Percentiles rank a stretch among this genome's conserved stretches.
Evolutionary conservation across 1,140 invertebrate genomes (phyloP).

Genomic region (Aphaenogaster ashmeadi): DNA sequence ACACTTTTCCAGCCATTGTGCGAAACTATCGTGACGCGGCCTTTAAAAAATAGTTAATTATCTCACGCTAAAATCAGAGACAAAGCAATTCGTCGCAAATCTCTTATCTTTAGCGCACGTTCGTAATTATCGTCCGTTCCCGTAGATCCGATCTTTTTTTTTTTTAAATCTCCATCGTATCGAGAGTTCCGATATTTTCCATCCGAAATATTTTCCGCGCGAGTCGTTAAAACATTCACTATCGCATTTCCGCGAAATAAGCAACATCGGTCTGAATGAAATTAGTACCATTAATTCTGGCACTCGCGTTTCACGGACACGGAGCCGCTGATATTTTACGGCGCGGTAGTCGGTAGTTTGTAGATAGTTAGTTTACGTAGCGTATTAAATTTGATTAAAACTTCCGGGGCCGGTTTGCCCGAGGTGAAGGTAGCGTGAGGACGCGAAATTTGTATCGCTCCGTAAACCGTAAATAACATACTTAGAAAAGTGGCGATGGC

Average conservation of each 20-base stretch:
- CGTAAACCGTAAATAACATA: conserved; percentile 27
- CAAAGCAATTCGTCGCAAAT: not conserved
- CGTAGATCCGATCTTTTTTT: not conserved
- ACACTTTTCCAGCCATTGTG: conserved; percentile 49
- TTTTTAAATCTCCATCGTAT: not conserved
- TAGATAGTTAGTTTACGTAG: conserved; percentile 54
- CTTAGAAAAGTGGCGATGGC: conserved; percentile 33
- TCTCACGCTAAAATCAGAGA: not conserved
- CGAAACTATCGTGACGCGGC: conserved; percentile 36
- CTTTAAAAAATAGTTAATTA: conserved; percentile 15
- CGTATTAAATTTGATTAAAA: conserved; percentile 61
- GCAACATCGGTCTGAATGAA: not conserved
- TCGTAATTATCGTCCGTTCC: not conserved
- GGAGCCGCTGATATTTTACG: conserved; percentile 46
- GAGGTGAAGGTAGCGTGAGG: not conserved
- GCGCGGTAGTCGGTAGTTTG: conserved; percentile 30
- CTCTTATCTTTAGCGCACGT: not conserved
- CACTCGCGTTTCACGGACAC: conserved; percentile 12
- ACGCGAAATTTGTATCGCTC: conserved; percentile 40
- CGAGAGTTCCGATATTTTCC: not conserved
- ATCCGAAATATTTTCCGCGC: not conserved
- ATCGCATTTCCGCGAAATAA: conserved; percentile 2
- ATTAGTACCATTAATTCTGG: conserved; percentile 22
- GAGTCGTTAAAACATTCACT: not conserved
- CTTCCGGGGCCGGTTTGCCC: conserved; percentile 29